phyloP scores from a whole-genome alignment of 1,140 invertebrate species.

The Lamellibrachia luymesi region DNA sequence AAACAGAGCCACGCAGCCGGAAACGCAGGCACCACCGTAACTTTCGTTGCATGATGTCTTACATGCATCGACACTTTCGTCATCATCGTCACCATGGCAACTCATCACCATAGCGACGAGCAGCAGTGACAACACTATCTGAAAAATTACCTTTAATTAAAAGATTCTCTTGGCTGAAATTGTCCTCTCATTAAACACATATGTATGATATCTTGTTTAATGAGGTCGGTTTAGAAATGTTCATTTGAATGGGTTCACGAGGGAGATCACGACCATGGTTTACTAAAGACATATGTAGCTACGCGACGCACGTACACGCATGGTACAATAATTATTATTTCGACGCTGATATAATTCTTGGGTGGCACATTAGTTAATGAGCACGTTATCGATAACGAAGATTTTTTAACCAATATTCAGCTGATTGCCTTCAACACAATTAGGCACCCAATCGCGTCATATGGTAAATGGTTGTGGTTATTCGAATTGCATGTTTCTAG shows the following conservation, averaged over 20 bases:
- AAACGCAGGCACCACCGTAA: not conserved
- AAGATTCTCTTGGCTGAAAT: too few species aligned
- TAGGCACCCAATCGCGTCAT: not conserved
- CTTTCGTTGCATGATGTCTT: not conserved
- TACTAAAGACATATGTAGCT: not conserved
- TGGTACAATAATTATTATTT: not conserved
- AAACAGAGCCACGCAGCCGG: not conserved
- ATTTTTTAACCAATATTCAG: not conserved
- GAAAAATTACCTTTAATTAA: not conserved
- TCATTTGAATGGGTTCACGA: not conserved
- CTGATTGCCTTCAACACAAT: not conserved
- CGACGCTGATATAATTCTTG: not conserved
- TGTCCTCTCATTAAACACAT: not conserved
- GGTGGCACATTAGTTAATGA: not conserved
- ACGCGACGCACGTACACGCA: not conserved
- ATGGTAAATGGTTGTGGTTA: not conserved
- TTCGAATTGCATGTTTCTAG: too few species aligned
- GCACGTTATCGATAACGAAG: not conserved
- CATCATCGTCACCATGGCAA: not conserved
- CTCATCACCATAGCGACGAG: not conserved
- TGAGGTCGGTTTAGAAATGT: not conserved
- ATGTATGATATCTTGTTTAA: not conserved
- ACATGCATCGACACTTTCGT: not conserved
- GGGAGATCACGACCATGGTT: not conserved
- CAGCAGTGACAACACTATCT: not conserved